Percentiles rank a stretch among this genome's conserved stretches.
These are phyloP conservation scores for Gymnorhina tibicen DNA, from an alignment of 2,113 vertebrate genomes.

Conservation along the genomic window DNA sequence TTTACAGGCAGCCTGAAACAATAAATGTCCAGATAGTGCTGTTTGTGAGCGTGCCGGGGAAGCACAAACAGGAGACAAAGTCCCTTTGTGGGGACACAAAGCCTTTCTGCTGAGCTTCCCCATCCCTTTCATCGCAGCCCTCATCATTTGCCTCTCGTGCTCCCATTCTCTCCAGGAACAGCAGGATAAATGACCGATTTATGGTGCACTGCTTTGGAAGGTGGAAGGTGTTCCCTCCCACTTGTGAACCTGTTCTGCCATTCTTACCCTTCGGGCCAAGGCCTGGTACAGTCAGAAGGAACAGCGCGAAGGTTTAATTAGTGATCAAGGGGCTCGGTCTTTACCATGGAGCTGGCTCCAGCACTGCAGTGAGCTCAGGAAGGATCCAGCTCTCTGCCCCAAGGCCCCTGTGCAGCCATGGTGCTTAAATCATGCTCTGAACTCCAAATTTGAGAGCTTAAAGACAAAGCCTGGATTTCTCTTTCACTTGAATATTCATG, in stretches of 20 bases:
- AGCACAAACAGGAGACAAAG: constrained; percentile 15
- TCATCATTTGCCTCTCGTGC: background rate
- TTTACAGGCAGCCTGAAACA: background rate
- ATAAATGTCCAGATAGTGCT: constrained; percentile 3
- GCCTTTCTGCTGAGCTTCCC: constrained; percentile 16
- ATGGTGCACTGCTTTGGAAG: background rate
- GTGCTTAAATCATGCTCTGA: background rate
- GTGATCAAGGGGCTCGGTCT: background rate
- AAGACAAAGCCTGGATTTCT: background rate
- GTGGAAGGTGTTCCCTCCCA: background rate
- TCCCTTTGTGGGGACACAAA: constrained; percentile 17
- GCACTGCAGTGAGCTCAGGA: rapidly evolving
- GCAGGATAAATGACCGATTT: background rate
- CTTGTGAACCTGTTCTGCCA: background rate
- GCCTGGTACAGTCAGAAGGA: background rate
- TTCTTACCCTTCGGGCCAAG: background rate
- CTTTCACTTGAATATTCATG: background rate
- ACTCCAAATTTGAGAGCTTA: background rate
- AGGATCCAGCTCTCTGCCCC: background rate
- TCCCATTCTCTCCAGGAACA: background rate
- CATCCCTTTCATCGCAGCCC: background rate
- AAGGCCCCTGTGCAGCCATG: rapidly evolving
- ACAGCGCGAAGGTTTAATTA: background rate
- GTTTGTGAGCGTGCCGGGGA: background rate
- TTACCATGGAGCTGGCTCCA: rapidly evolving